Base-by-base conservation (phyloP, 2,797 vertebrate species). In the Pitangus sulphuratus region DNA sequence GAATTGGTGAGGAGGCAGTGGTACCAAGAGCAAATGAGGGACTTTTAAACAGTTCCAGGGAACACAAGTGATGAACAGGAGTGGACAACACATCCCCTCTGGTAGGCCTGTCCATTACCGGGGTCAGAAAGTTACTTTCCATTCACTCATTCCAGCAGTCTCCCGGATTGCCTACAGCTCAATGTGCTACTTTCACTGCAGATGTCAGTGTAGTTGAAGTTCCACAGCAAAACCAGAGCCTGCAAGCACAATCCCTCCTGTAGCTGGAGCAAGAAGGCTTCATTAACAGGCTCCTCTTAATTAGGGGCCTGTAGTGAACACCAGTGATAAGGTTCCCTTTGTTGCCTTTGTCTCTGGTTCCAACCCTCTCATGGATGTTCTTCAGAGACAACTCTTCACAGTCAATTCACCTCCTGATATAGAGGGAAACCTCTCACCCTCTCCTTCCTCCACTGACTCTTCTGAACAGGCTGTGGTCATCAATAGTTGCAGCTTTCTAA, bases 191-290 rank as follows among this genome's bases (percentile, higher is more conserved):
- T 42, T 50, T 48, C 10, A 8, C 15, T 37, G 26, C 8, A 31
- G 31, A 19, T 64, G 7, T 39, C 26, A 6, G 4, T 31, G 48
- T 15, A 19, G 11, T n/a, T 65, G n/a, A 71, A 50, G 31, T 19
- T 2, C 19, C 10, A 9, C 20, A 54, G 15, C 35, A 71, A 35
- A 66, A 31, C 19, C 39, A 30, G 25, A 40, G 26, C 31, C 31
- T 64, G 15, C 0, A 2, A 64, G 15, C 0, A 0, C 5, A 7
- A 44, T 37, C 21, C 2, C 7, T 64, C 15, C 19, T 71, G 18
- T 42, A 5, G 11, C 8, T 28, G 10, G 24, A 19, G 42, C 25
- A 42, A 42, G 35, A 71, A 28, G 19, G 12, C 15, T 45, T 51
- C 37, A 37, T 42, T n/a, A 71, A 30, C 13, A 54, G 9, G 10